These are phyloP conservation scores for Nesidiocoris tenuis DNA, from an alignment of 2,888 invertebrate species.

Conservation along the genomic window DNA sequence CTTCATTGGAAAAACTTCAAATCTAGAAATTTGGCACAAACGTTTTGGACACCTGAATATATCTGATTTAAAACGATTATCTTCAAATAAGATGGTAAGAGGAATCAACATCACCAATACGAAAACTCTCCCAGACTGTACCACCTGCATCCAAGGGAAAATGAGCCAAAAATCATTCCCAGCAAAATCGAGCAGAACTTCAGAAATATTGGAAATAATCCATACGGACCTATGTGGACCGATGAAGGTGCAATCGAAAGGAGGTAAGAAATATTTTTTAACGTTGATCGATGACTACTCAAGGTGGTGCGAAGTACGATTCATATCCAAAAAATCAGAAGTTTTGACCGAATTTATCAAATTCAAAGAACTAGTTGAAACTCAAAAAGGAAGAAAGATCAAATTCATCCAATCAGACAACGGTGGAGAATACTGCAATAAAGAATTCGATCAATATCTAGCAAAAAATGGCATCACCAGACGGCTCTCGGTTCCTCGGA, in stretches of 20 bases:
- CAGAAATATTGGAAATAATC: conserved; percentile 29
- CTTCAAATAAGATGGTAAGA: not conserved
- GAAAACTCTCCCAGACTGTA: not conserved
- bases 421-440: conserved; percentile 49
- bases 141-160: conserved; percentile 1
- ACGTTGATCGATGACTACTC: conserved; percentile 31
- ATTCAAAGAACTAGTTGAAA: conserved; percentile 49
- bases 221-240: conserved; percentile 27
- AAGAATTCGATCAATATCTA: conserved; percentile 50
- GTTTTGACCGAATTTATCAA: conserved; percentile 47
- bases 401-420: conserved; percentile 50
- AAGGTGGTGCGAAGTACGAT: conserved; percentile 48
- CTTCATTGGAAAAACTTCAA: not conserved
- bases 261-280: conserved; percentile 1
- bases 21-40: conserved; percentile 3
- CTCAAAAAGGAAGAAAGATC: conserved; percentile 48
- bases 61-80: not conserved
- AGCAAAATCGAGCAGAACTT: not conserved
- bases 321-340: conserved; percentile 50
- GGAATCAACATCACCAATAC: not conserved
- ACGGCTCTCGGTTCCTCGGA: conserved; percentile 51
- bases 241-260: not conserved
- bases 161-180: conserved; percentile 18
- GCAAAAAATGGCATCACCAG: conserved; percentile 50
- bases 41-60: conserved; percentile 5